Evolutionary conservation across 2,888 invertebrate species (phyloP), one percentile per base, ranked within the genome.

Genomic region (Micropterix aruncella): DNA sequence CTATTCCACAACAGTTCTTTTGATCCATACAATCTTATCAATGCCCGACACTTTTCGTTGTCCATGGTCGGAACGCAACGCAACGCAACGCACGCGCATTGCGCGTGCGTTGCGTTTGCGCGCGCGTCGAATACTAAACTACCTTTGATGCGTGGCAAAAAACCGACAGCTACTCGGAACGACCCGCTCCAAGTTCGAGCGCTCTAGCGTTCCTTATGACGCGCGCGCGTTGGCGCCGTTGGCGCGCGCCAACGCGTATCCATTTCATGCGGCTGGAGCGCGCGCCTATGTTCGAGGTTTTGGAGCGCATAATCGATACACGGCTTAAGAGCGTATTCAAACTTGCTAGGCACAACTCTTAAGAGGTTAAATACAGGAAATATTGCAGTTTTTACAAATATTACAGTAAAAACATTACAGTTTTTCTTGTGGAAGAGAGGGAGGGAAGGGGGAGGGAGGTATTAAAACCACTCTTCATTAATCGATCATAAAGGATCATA

Each of bases 201-300:
- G 50, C 27, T 50, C 51, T 46, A 48, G 46, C 49, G 38, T 50
- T 50, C 49, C 47, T 44, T 38, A 50, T 50, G 46, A 48, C 50
- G 50, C 48, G 49, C 51, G 49, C 48, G 49, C 48, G n/a, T n/a
- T n/a, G n/a, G n/a, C n/a, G n/a, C n/a, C n/a, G n/a, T n/a, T n/a
- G n/a, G n/a, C n/a, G n/a, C n/a, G n/a, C n/a, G n/a, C 48, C 47
- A 47, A 50, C 16, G 46, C 47, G 47, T 51, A 49, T 16, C 49
- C 44, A 48, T 46, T 49, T 52, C 47, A 44, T 45, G 50, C 46
- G 49, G 44, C 47, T 16, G 45, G 48, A 47, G 37, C 46, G 44
- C 44, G 46, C 42, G 19, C 43, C 50, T 38, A 46, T 43, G 46
- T 49, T 48, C 45, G 45, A 7, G n/a, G 43, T 47, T 42, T 47